phyloP scores from a whole-genome alignment of 1,140 invertebrate species.

The Varroa destructor region DNA sequence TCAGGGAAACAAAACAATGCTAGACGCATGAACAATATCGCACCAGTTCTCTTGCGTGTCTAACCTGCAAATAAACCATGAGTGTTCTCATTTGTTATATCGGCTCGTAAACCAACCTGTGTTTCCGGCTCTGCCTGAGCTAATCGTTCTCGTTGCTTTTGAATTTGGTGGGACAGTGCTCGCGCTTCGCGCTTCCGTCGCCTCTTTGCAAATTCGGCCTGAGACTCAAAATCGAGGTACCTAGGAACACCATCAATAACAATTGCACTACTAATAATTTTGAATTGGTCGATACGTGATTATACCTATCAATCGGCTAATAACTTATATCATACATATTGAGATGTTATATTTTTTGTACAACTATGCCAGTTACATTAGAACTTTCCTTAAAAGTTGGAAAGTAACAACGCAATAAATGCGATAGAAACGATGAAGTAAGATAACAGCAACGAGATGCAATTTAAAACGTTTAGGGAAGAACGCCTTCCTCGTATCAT shows the following conservation, averaged over 20 bases:
- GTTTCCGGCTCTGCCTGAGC: conserved; percentile 22
- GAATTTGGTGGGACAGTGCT: conserved; percentile 18
- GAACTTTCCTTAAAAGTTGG: no score
- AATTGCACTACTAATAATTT: background rate
- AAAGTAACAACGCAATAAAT: no score
- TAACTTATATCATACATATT: no score
- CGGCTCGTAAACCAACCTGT: background rate
- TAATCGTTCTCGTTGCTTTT: conserved; percentile 18
- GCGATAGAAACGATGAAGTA: no score
- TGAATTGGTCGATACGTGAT: background rate
- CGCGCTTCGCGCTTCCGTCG: conserved; percentile 9
- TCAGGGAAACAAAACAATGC: background rate
- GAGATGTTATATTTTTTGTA: no score
- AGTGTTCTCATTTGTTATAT: background rate
- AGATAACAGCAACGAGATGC: no score
- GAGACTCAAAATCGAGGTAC: conserved; percentile 11
- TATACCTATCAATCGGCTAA: no score
- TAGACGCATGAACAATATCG: background rate
- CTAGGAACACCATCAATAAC: background rate
- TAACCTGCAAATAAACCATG: background rate
- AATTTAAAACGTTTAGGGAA: no score
- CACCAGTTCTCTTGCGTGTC: background rate
- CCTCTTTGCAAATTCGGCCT: conserved; percentile 7
- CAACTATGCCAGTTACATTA: no score
- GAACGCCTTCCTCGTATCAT: no score